These are phyloP conservation scores for Synanthedon myopaeformis DNA, from an alignment of 2,888 invertebrate genomes.

Conservation along the genomic window DNA sequence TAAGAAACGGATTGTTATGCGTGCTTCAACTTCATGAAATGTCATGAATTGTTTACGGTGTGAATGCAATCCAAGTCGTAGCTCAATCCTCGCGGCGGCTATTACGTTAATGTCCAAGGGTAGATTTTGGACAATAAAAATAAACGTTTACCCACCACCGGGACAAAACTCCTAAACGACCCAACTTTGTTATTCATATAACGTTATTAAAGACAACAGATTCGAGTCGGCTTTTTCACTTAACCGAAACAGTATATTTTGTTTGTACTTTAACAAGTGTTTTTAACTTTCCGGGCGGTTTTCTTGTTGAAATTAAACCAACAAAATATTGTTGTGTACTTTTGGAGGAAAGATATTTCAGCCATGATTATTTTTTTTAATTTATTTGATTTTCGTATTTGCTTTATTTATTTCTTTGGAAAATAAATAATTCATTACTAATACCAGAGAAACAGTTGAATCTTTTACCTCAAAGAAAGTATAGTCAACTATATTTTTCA, in stretches of 20 bases:
- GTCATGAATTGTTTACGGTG: background rate
- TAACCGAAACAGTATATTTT: background rate
- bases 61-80: slow-evolving; percentile 11
- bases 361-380: too few species aligned
- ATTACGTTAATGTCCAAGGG: slow-evolving; percentile 54
- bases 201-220: slow-evolving; percentile 37
- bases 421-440: too few species aligned
- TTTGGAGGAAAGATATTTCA: too few species aligned
- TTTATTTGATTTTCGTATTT: too few species aligned
- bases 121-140: slow-evolving; percentile 54
- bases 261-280: background rate
- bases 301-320: background rate
- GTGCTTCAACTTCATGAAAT: too few species aligned
- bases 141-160: slow-evolving; percentile 44
- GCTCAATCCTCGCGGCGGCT: slow-evolving; percentile 44
- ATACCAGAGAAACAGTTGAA: too few species aligned
- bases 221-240: slow-evolving; percentile 9
- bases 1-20: too few species aligned
- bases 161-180: slow-evolving; percentile 43
- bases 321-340: background rate
- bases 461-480: too few species aligned
- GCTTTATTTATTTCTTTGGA: too few species aligned
- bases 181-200: slow-evolving; percentile 44
- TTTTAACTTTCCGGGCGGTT: background rate
- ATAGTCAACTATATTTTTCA: too few species aligned